phyloP scores from a whole-genome alignment of 2,113 vertebrate species.

The Dicaeum eximium region DNA sequence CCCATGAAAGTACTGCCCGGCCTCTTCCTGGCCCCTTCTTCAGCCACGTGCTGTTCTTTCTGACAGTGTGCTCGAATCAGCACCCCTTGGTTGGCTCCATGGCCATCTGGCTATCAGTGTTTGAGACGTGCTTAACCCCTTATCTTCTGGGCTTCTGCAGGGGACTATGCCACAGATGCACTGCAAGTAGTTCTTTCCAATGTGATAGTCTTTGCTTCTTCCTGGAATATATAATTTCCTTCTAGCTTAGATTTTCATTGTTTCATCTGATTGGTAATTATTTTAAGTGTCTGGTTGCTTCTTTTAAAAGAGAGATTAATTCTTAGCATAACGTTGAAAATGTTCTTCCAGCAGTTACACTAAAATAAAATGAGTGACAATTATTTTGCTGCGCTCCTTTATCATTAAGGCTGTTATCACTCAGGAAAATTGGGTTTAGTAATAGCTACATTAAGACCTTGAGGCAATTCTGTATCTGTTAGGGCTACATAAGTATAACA shows the following conservation, averaged over 20 bases:
- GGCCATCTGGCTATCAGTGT: fast-evolving
- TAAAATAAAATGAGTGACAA: not conserved
- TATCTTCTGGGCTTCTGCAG: not conserved
- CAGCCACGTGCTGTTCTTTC: not conserved
- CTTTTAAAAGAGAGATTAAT: not conserved
- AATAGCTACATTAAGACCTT: conserved; percentile 28
- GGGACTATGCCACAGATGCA: not conserved
- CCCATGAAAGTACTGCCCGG: not conserved
- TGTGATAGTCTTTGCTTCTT: not conserved
- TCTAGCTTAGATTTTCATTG: not conserved
- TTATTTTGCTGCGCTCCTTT: not conserved
- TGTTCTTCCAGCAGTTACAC: not conserved
- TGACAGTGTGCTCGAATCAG: not conserved
- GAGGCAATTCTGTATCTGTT: conserved; percentile 9
- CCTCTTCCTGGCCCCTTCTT: not conserved
- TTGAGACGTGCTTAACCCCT: not conserved
- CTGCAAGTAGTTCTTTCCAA: not conserved
- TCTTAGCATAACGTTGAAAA: not conserved
- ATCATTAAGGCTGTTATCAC: not conserved
- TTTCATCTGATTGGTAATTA: not conserved
- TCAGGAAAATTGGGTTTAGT: not conserved
- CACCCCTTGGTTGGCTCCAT: fast-evolving
- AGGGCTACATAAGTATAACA: not conserved
- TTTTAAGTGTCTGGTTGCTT: not conserved
- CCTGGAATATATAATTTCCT: not conserved